phyloP scores from a whole-genome alignment of 2,888 invertebrate species.

The Morinoia aosen region DNA sequence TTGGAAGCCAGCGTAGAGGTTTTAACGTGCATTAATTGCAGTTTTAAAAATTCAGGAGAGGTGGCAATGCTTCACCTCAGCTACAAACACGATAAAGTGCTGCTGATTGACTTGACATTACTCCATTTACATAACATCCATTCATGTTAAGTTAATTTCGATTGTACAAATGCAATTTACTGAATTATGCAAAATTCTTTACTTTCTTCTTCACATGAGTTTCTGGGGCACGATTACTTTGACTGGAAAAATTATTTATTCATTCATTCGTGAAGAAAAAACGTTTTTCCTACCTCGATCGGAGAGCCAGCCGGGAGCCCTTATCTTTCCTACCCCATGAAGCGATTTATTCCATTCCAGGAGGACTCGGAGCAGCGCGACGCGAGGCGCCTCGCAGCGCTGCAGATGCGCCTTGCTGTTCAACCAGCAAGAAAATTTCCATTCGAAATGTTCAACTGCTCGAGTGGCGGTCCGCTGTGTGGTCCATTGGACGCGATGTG shows the following conservation, averaged over 20 bases:
- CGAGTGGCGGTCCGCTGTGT: background rate
- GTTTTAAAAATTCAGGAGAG: too few species aligned
- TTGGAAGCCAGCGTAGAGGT: background rate
- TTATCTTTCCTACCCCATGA: background rate
- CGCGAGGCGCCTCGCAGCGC: background rate
- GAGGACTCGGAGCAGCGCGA: background rate
- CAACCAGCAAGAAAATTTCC: conserved; percentile 25
- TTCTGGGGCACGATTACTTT: background rate
- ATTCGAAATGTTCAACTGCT: conserved; percentile 41
- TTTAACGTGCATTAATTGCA: too few species aligned
- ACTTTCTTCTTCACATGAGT: background rate
- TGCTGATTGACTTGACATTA: background rate
- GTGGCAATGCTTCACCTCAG: background rate
- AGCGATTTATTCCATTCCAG: background rate
- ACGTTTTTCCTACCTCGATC: background rate
- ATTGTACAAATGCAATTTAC: background rate
- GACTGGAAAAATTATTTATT: background rate
- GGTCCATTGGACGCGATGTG: conserved; percentile 6
- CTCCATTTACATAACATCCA: background rate
- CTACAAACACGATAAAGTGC: background rate
- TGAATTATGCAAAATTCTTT: background rate
- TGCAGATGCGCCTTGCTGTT: background rate
- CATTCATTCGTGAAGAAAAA: background rate
- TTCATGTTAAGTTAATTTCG: background rate
- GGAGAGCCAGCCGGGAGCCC: background rate